Base-by-base conservation (phyloP, 2,113 vertebrate genomes). In the Pipra filicauda region DNA sequence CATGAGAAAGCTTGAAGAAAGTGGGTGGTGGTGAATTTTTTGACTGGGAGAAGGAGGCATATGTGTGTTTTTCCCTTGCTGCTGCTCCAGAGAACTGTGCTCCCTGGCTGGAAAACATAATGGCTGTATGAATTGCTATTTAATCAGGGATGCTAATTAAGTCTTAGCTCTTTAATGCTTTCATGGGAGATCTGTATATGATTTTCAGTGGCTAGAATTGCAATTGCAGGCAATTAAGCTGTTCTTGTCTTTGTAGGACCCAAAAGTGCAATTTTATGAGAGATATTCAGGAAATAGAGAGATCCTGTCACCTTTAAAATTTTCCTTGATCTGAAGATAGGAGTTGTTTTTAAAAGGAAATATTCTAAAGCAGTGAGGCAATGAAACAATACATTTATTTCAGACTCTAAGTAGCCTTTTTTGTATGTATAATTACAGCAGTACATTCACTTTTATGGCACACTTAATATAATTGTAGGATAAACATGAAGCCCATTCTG, bases 121-220 rank as follows among this genome's bases (percentile, higher is more conserved):
- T 83, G 82, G 43, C 91, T 84, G 31, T 84, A 89, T 96, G 95
- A 96, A 97, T 95, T 97, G 97, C 87, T 88, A 77, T 97, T 97
- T 96, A 97, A 97, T 97, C 96, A 93, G 88, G 78, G 66, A 82
- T 92, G 92, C 92, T 97, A 97, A 97, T 97, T 97, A 97, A 97
- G 93, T 96, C 89, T 91, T 82, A 85, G 87, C 87, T 94, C 52
- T 90, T 85, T 93, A 96, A 62, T 81, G 87, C 90, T 96, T 96
- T 88, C 85, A 66, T 87, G 91, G 91, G 94, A 96, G 89, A 96
- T 44, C 85, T 94, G 21, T 65, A 16, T 95, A 91, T 95, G 91
- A 89, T 93, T 96, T 94, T 86, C 88, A 95, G 76, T 76, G 81
- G 58, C 87, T 96, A 82, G 62, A 77, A 89, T 26, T 91, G 93